These are phyloP conservation scores for Acleris emargana DNA, from an alignment of 2,888 invertebrate genomes.

Conservation along the genomic window DNA sequence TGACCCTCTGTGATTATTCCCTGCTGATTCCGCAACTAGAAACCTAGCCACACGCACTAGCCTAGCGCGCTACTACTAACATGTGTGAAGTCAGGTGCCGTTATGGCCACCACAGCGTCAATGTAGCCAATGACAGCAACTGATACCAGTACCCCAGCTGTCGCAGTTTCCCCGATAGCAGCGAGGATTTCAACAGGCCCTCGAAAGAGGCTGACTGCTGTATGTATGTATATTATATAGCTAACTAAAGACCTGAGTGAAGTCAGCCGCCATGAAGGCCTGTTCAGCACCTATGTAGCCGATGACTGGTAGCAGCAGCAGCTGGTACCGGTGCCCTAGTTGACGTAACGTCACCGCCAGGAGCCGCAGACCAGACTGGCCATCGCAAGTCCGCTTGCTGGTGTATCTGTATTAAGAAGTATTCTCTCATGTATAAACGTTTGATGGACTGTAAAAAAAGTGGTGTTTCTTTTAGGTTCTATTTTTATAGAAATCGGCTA, in stretches of 20 bases:
- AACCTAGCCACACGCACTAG: too few species aligned
- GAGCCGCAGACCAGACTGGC: conserved; percentile 86
- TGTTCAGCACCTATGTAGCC: conserved; percentile 97
- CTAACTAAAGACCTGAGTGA: conserved; percentile 84
- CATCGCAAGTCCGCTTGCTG: conserved; percentile 83
- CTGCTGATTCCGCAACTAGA: too few species aligned
- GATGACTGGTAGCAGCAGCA: conserved; percentile 94
- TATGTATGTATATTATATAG: too few species aligned
- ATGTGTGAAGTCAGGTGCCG: too few species aligned
- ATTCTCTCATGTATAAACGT: too few species aligned
- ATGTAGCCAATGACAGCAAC: background rate
- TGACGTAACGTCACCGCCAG: conserved; percentile 91
- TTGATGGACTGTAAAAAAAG: too few species aligned
- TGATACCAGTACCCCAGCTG: background rate
- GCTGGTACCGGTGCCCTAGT: conserved; percentile 89
- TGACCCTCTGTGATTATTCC: too few species aligned
- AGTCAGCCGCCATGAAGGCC: conserved; percentile 94
- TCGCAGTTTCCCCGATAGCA: background rate
- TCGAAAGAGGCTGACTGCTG: too few species aligned
- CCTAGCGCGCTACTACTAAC: too few species aligned
- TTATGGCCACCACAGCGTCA: background rate
- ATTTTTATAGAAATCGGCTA: too few species aligned
- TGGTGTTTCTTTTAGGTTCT: too few species aligned
- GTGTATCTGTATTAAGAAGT: conserved; percentile 57
- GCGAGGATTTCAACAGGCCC: background rate